Conservation (phyloP, 1,140 invertebrate genomes). For the Manduca sexta region DNA sequence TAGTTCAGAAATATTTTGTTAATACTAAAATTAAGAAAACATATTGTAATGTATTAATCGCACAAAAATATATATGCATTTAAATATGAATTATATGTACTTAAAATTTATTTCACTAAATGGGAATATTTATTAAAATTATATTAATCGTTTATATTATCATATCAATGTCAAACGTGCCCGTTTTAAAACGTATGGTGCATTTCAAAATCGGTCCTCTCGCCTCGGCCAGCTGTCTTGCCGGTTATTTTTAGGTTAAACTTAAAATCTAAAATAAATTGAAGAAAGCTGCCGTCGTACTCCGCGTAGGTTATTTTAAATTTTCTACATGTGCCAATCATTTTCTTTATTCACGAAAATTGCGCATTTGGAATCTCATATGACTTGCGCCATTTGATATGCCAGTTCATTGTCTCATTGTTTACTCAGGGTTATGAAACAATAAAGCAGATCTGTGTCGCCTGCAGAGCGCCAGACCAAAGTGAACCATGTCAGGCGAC, state of each 20-base stretch:
- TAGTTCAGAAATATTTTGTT: too few species aligned
- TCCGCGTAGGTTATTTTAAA: constrained; percentile 67
- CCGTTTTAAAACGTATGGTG: neutral
- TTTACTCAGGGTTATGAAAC: constrained; percentile 69
- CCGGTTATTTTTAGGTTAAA: constrained; percentile 70
- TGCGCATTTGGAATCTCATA: constrained; percentile 54
- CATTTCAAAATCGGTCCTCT: constrained; percentile 15
- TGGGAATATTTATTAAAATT: too few species aligned
- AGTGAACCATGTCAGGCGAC: constrained; percentile 79
- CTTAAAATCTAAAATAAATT: constrained; percentile 67
- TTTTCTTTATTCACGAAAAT: constrained; percentile 48
- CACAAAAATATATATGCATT: too few species aligned
- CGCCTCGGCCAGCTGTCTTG: constrained; percentile 65
- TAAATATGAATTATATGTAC: too few species aligned
- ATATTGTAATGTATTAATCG: too few species aligned
- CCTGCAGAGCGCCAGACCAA: constrained; percentile 51
- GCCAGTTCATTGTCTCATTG: constrained; percentile 48
- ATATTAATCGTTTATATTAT: too few species aligned
- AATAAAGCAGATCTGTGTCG: constrained; percentile 51
- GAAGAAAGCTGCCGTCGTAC: constrained; percentile 51
- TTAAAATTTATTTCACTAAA: too few species aligned
- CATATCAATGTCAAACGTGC: too few species aligned
- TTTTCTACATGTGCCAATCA: constrained; percentile 53
- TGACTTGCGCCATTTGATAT: constrained; percentile 24
- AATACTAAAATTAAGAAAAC: too few species aligned